Conservation (phyloP, 1,140 invertebrate genomes). For the Pteromalus puparum region DNA sequence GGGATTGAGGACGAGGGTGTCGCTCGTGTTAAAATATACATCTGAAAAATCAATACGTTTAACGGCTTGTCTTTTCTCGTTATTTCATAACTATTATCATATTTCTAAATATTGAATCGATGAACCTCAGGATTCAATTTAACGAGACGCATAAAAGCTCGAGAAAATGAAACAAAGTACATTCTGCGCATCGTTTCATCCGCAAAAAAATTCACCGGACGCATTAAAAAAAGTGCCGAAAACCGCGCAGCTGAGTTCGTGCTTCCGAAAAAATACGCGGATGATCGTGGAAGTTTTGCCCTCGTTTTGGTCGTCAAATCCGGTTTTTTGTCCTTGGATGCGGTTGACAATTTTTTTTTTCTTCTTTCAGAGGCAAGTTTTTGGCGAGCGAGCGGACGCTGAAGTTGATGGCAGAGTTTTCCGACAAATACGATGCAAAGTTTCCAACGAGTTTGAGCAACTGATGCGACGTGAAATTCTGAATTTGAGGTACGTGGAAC, state of each 20-base stretch:
- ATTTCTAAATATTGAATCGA: no score
- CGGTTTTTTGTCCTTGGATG: neutral
- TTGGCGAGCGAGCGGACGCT: neutral
- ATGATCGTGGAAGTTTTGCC: neutral
- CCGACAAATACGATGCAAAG: neutral
- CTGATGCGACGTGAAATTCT: no score
- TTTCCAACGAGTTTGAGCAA: neutral
- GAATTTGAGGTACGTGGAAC: neutral
- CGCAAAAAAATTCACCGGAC: no score
- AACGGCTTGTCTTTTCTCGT: no score
- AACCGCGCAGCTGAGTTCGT: neutral
- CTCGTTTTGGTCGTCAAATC: neutral
- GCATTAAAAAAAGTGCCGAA: neutral
- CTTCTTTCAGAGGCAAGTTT: neutral
- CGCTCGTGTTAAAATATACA: no score
- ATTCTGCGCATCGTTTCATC: neutral
- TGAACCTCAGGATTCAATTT: no score
- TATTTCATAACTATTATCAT: no score
- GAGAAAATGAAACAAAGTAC: no score
- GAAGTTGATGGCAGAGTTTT: neutral
- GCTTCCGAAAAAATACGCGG: neutral
- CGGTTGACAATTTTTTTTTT: constrained; percentile 1
- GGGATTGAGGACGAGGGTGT: neutral
- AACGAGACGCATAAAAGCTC: no score
- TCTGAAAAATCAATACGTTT: no score